Conservation (phyloP, 2,113 vertebrate species). For the Vidua macroura region DNA sequence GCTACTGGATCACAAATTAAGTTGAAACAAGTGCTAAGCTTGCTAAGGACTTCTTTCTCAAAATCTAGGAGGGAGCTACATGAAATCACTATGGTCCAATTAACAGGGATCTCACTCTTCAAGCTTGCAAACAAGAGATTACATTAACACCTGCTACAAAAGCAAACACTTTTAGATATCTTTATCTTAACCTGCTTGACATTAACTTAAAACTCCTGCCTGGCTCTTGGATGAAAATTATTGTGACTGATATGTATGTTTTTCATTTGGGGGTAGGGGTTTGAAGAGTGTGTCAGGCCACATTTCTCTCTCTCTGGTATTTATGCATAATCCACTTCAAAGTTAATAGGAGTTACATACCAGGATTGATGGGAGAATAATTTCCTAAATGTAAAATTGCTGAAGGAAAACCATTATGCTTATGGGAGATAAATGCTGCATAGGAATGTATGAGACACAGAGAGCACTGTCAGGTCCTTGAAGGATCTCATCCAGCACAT, state of each 20-base stretch:
- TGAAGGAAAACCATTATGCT: conserved; percentile 35
- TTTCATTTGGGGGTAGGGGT: neutral
- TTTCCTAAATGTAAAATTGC: conserved; percentile 38
- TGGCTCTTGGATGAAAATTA: conserved; percentile 16
- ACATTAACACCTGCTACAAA: conserved; percentile 67
- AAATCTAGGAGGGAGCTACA: neutral
- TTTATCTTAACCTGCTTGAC: conserved; percentile 68
- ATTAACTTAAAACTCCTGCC: conserved; percentile 32
- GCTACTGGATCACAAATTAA: neutral
- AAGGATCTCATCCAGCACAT: neutral
- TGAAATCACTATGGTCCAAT: conserved; percentile 68
- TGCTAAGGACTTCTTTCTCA: conserved; percentile 20
- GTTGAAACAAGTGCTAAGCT: neutral
- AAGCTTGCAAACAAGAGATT: conserved; percentile 63
- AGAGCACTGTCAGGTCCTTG: neutral
- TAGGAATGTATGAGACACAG: neutral
- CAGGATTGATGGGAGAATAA: neutral
- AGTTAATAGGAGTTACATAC: conserved; percentile 5
- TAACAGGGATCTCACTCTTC: conserved; percentile 65
- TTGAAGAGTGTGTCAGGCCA: neutral
- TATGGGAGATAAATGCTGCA: conserved; percentile 15
- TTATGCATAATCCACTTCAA: conserved; percentile 37
- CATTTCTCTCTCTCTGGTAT: conserved; percentile 5
- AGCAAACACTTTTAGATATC: conserved; percentile 68
- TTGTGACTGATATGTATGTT: conserved; percentile 32